Percentiles rank a stretch among this genome's conserved stretches.
phyloP scores from a whole-genome alignment of 2,113 vertebrate species.

The Oryzias celebensis region DNA sequence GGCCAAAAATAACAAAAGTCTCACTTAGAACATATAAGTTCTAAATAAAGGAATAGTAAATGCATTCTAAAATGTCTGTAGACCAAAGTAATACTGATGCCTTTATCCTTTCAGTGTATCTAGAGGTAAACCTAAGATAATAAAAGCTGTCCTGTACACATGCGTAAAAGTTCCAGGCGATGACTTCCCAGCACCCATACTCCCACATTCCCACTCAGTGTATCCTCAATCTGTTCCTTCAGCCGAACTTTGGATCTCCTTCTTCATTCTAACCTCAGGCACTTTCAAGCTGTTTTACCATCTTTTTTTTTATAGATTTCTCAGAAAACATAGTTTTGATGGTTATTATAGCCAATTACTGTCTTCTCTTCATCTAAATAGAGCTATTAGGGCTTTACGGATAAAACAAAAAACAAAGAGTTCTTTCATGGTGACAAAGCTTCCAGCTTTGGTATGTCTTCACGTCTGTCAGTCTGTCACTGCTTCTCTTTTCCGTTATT shows the following conservation, averaged over 20 bases:
- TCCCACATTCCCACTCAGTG: constrained; percentile 7
- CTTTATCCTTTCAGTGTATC: background rate
- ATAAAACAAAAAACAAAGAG: constrained; percentile 47
- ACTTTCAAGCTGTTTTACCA: constrained; percentile 48
- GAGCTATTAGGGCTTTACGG: constrained; percentile 26
- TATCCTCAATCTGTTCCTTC: constrained; percentile 25
- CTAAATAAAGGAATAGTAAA: no score
- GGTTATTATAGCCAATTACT: constrained; percentile 64
- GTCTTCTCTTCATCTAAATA: constrained; percentile 30
- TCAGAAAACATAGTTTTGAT: constrained; percentile 30
- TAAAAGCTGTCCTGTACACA: constrained; percentile 1
- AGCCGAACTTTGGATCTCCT: constrained; percentile 31
- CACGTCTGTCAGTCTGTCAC: background rate
- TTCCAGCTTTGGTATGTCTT: constrained; percentile 24
- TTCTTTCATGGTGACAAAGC: constrained; percentile 45
- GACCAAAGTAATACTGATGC: no score
- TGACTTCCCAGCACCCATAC: background rate
- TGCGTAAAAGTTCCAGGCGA: background rate
- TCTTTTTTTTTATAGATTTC: constrained; percentile 65
- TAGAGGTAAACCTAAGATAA: background rate
- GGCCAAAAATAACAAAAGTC: no score
- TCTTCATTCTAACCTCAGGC: constrained; percentile 26
- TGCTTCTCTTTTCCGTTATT: background rate
- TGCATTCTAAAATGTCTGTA: no score
- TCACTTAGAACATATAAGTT: no score